Conservation (phyloP, 2,113 vertebrate genomes). For the Psittacus erithacus region DNA sequence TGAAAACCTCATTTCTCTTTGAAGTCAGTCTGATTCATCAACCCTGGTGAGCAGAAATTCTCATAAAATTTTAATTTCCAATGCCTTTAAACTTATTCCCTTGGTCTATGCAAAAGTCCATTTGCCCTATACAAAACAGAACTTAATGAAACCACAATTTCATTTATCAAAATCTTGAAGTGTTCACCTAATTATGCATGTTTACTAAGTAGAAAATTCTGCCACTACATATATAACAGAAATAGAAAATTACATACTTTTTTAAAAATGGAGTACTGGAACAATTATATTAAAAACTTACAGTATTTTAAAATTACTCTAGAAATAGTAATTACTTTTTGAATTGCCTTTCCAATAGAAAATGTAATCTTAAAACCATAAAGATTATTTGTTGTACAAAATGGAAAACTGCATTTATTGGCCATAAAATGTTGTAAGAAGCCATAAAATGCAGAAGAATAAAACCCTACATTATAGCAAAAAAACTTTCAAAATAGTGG, state of each 20-base stretch:
- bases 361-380: not conserved
- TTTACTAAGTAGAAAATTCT: not conserved
- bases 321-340: not conserved
- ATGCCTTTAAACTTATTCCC: conserved; percentile 24
- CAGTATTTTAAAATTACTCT: not conserved
- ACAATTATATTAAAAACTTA: not conserved
- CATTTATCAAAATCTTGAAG: not conserved
- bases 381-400: not conserved
- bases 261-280: not conserved
- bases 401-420: not conserved
- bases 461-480: not conserved
- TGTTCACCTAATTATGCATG: not conserved
- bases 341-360: not conserved
- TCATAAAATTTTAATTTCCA: conserved; percentile 43
- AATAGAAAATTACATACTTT: not conserved
- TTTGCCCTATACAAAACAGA: conserved; percentile 18
- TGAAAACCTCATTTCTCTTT: conserved; percentile 37
- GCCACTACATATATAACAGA: not conserved
- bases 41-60: conserved; percentile 12
- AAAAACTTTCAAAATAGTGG: not conserved
- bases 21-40: conserved; percentile 50
- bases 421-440: not conserved
- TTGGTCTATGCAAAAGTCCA: not conserved
- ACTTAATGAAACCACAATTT: not conserved
- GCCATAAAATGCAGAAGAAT: not conserved